Percentiles rank a stretch among this genome's conserved stretches.
These are phyloP conservation scores for Ceratina calcarata DNA, from an alignment of 1,140 invertebrate genomes.

Conservation along the genomic window DNA sequence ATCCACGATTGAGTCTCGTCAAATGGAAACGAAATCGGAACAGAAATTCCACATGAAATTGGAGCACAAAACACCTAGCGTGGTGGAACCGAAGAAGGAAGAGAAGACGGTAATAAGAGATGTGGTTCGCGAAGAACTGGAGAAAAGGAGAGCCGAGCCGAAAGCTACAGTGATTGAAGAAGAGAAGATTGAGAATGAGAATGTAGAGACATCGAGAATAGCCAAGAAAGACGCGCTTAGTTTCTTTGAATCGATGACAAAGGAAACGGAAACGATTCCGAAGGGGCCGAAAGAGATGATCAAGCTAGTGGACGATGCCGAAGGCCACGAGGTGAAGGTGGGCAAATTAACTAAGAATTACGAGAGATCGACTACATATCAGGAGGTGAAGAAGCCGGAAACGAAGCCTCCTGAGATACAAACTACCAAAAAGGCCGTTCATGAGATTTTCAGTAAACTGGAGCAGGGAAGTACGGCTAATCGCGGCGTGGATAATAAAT, in stretches of 20 bases:
- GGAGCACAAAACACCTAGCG: constrained; percentile 75
- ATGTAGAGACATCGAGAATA: constrained; percentile 78
- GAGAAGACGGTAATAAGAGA: constrained; percentile 63
- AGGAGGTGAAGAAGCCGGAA: constrained; percentile 68
- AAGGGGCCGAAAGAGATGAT: constrained; percentile 77
- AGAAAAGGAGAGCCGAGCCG: constrained; percentile 36
- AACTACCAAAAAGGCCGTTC: constrained; percentile 70
- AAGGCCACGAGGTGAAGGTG: constrained; percentile 75
- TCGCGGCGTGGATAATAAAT: constrained; percentile 75
- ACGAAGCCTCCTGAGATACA: constrained; percentile 62
- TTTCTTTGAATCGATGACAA: constrained; percentile 83
- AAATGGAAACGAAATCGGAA: constrained; percentile 77
- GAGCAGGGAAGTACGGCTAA: constrained; percentile 65
- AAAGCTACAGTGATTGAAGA: constrained; percentile 55
- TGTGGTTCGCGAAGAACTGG: constrained; percentile 37
- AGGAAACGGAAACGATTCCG: constrained; percentile 71
- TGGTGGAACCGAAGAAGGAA: constrained; percentile 63
- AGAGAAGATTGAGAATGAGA: constrained; percentile 72
- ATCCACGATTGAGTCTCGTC: constrained; percentile 75
- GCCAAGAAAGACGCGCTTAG: constrained; percentile 81
- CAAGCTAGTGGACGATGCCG: constrained; percentile 65
- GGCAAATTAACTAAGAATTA: constrained; percentile 77
- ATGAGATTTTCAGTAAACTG: constrained; percentile 75
- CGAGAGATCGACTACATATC: constrained; percentile 73
- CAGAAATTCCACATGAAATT: constrained; percentile 80